phyloP scores from a whole-genome alignment of 2,113 vertebrate genomes.

The Vombatus ursinus region DNA sequence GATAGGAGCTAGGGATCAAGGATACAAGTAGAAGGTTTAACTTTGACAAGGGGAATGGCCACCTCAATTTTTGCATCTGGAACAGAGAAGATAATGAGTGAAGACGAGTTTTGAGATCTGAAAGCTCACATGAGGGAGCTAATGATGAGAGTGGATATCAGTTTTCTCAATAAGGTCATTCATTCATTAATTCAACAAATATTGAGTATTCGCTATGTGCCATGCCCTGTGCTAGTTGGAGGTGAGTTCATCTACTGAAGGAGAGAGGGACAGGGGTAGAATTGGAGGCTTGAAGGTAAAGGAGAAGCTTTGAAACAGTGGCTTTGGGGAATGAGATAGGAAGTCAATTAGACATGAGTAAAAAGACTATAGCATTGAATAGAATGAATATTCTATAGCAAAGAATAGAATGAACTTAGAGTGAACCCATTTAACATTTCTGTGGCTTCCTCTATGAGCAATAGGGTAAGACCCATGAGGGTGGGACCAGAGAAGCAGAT shows the following conservation, averaged over 20 bases:
- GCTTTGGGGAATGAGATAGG: neutral
- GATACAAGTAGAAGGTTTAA: neutral
- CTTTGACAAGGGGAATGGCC: neutral
- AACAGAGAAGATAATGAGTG: neutral
- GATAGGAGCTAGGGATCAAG: neutral
- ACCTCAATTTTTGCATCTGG: neutral
- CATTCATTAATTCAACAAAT: neutral
- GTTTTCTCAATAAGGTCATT: neutral
- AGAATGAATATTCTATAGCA: no score
- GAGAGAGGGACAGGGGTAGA: neutral
- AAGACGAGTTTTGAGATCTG: neutral
- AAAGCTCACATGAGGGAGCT: neutral
- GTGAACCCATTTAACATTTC: neutral
- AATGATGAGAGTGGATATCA: neutral
- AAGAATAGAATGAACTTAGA: neutral
- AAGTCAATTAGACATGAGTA: neutral
- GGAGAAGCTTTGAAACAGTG: no score
- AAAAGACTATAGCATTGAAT: neutral
- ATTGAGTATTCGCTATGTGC: neutral
- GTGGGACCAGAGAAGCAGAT: neutral
- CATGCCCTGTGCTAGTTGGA: neutral
- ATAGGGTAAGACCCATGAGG: neutral
- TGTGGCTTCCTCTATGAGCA: neutral
- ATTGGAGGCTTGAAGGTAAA: neutral
- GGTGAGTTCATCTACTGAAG: neutral